Evolutionary conservation across 2,113 vertebrate genomes (phyloP).

Genomic region (Orthonyx spaldingii): DNA sequence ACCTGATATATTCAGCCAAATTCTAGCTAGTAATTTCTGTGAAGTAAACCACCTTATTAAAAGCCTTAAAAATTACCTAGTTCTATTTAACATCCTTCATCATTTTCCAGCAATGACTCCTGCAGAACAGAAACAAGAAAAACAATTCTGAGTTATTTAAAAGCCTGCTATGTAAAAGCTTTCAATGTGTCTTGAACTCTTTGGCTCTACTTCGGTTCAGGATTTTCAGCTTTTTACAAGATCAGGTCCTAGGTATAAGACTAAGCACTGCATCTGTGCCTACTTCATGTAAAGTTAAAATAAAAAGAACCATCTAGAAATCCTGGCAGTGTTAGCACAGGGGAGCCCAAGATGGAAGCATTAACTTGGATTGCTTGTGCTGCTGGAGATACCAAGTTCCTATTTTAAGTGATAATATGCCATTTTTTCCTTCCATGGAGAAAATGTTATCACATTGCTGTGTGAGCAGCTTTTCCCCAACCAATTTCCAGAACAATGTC

Average conservation of each 20-base stretch:
- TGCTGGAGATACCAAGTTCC: background rate
- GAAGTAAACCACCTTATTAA: background rate
- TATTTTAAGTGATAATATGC: background rate
- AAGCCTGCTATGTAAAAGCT: background rate
- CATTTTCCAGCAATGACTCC: background rate
- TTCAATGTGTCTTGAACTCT: background rate
- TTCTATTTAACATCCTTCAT: background rate
- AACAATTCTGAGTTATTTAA: background rate
- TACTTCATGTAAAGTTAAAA: background rate
- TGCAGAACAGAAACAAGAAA: background rate
- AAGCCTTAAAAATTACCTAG: background rate
- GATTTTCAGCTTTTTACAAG: background rate
- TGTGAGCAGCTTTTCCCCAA: background rate
- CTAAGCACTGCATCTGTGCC: background rate
- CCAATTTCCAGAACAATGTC: background rate
- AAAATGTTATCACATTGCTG: background rate
- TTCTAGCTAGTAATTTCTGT: background rate
- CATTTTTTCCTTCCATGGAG: background rate
- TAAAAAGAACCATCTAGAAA: background rate
- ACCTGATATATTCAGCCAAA: background rate
- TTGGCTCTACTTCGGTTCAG: background rate
- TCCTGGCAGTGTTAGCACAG: background rate
- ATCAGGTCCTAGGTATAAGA: background rate
- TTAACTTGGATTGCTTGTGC: background rate
- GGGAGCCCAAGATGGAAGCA: background rate